Evolutionary conservation across 2,797 vertebrate genomes (phyloP), one percentile per base, ranked within the genome.

Genomic region (Chelon labrosus): DNA sequence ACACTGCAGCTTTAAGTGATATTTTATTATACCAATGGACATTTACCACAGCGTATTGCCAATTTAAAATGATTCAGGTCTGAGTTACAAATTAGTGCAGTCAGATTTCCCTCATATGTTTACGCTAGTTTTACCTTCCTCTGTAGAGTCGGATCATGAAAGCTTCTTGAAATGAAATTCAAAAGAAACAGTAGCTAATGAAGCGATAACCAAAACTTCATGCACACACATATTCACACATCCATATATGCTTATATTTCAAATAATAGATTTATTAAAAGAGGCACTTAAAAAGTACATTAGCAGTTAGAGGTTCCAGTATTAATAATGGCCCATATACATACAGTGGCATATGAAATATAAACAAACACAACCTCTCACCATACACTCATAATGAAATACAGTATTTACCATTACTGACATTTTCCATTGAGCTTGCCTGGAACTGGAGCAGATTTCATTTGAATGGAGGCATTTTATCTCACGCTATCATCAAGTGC

Each of bases 231-330:
- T 5, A 27, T 31, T 77, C 19, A 75, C 37, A 78, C 41, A 64
- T 7, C n/a, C 0, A 79, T 4, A 71, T 27, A 10, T 25, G 2
- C 6, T 22, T 13, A 64, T 69, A 6, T 62, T 89, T 84, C 79
- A 85, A 85, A 89, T 75, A 41, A 74, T 44, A 75, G 3, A 53
- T 94, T 93, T 94, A 93, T 92, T 92, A 70, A 86, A 92, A 81
- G 47, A 85, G 73, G 65, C 83, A 89, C 78, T 87, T 89, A 61
- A 81, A 79, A 87, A 71, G 58, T 75, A 73, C 60, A 82, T 87
- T 81, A 83, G 77, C 74, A 81, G 81, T 89, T 89, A 83, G 80
- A 69, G 46, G 56, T 55, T 77, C 56, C 67, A 76, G 75, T 78
- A 76, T 80, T 51, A 52, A 64, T 68, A 74, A 54, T 44, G 57